phyloP scores from a whole-genome alignment of 2,888 invertebrate genomes.

The Volucella inanis region DNA sequence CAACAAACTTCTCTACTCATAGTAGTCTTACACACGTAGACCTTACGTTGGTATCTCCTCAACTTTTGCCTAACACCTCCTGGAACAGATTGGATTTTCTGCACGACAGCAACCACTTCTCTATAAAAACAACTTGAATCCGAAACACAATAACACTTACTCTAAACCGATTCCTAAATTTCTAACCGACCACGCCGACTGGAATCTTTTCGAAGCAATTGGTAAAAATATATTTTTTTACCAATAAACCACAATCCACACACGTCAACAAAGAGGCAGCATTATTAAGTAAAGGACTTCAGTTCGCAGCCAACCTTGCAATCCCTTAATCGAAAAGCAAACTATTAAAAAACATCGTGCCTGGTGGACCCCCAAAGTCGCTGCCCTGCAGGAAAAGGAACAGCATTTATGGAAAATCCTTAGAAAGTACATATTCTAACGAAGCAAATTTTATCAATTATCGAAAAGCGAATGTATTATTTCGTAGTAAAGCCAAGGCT shows the following conservation, averaged over 20 bases:
- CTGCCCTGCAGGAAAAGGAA: background rate
- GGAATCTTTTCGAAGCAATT: too few relatives aligned
- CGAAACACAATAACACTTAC: background rate
- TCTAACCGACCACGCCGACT: too few relatives aligned
- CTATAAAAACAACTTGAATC: background rate
- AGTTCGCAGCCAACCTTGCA: too few relatives aligned
- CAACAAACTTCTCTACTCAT: background rate
- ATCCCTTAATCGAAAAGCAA: too few relatives aligned
- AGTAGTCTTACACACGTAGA: background rate
- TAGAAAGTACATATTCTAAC: constrained; percentile 2
- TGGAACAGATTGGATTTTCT: constrained; percentile 6
- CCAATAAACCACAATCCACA: constrained; percentile 1
- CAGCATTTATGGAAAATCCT: constrained; percentile 13
- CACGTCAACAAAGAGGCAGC: constrained; percentile 13
- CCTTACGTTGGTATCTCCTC: constrained; percentile 1
- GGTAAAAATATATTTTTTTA: background rate
- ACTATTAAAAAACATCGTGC: too few relatives aligned
- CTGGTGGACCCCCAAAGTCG: background rate
- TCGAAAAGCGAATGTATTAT: too few relatives aligned
- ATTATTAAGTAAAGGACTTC: too few relatives aligned
- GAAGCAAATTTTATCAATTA: background rate
- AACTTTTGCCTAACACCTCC: constrained; percentile 3
- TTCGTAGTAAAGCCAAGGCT: too few relatives aligned
- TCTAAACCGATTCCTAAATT: too few relatives aligned
- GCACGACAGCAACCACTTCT: constrained; percentile 19